phyloP scores from a whole-genome alignment of 1,140 invertebrate genomes.

The Drosophila bocqueti region DNA sequence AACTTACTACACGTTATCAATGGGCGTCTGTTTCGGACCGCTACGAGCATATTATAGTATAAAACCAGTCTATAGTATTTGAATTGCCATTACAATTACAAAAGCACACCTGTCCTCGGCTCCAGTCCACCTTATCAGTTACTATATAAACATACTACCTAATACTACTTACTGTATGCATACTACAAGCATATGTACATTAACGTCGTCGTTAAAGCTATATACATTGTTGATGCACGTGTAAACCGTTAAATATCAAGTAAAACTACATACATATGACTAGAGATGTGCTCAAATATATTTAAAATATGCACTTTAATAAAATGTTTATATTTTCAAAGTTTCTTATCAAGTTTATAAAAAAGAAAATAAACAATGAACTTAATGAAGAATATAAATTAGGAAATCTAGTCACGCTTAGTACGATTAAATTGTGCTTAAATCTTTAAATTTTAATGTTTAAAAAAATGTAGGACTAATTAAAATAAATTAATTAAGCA shows the following conservation, averaged over 20 bases:
- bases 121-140: constrained; percentile 13
- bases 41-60: constrained; percentile 26
- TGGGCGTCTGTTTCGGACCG: constrained; percentile 16
- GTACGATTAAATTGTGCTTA: no score
- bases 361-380: no score
- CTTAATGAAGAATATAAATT: no score
- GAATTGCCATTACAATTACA: constrained; percentile 25
- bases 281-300: constrained; percentile 5
- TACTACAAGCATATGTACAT: neutral
- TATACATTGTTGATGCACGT: constrained; percentile 64
- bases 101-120: constrained; percentile 26
- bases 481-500: no score
- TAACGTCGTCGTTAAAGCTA: constrained; percentile 19
- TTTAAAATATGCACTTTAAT: neutral
- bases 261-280: constrained; percentile 2
- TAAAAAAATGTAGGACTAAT: no score
- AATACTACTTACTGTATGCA: constrained; percentile 6
- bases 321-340: neutral
- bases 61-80: constrained; percentile 15
- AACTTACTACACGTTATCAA: constrained; percentile 37
- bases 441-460: no score
- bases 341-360: no score
- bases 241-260: constrained; percentile 65
- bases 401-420: no score
- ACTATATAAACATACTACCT: neutral